Evolutionary conservation across 2,888 invertebrate genomes (phyloP).

Genomic region (Chymomyza amoena): DNA sequence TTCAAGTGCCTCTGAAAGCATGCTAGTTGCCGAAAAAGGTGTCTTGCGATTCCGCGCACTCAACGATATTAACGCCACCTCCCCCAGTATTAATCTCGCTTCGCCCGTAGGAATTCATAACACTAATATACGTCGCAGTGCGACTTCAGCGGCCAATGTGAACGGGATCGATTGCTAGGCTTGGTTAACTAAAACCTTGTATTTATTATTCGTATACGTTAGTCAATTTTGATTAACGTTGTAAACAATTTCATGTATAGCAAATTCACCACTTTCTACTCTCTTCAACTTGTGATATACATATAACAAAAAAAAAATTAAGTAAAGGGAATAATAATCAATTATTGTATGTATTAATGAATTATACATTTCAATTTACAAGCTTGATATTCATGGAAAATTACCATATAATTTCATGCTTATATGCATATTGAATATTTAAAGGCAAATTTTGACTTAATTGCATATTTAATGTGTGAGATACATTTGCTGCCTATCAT

Average conservation of each 20-base stretch:
- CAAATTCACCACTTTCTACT: conserved; percentile 59
- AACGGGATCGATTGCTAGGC: conserved; percentile 40
- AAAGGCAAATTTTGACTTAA: not conserved
- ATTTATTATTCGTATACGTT: conserved; percentile 2
- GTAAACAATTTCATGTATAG: conserved; percentile 33
- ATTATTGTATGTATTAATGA: not conserved
- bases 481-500: too few relatives aligned
- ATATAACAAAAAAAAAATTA: conserved; percentile 16
- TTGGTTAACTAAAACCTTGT: not conserved
- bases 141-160: conserved; percentile 49
- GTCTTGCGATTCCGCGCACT: conserved; percentile 91
- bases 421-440: too few relatives aligned
- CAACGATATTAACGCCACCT: conserved; percentile 77
- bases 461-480: too few relatives aligned
- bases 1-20: conserved; percentile 82
- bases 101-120: not conserved
- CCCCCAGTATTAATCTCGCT: not conserved
- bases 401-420: not conserved
- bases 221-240: not conserved
- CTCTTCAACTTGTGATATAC: conserved; percentile 70
- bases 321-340: not conserved
- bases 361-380: not conserved
- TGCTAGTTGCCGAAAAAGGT: conserved; percentile 94
- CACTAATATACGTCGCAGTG: conserved; percentile 9
- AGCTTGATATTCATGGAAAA: not conserved